Percentiles rank a stretch among this genome's conserved stretches.
Conservation (phyloP, 2,113 vertebrate species). For the Chaetops frenatus region DNA sequence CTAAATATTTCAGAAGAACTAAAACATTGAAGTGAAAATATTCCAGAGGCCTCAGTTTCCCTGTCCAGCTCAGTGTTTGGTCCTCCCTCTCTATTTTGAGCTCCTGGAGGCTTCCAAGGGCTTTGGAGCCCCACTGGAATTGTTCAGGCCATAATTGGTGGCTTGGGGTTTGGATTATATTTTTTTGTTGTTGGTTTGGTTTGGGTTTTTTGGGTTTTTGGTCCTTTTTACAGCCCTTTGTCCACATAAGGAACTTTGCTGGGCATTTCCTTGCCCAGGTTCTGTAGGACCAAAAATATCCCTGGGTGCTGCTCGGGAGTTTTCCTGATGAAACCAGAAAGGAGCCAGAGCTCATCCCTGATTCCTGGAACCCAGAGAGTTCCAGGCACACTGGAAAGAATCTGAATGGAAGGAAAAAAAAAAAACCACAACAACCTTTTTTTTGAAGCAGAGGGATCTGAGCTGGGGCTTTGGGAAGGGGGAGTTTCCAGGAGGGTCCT, state of each 20-base stretch:
- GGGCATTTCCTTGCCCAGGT: not conserved
- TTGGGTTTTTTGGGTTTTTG: not conserved
- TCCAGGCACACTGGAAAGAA: not conserved
- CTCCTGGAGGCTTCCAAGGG: not conserved
- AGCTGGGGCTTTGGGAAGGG: not conserved
- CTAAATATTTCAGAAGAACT: not conserved
- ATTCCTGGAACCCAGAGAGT: not conserved
- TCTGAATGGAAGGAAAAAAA: not conserved
- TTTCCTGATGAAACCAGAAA: not conserved
- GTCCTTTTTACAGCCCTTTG: not conserved
- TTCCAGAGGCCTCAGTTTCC: not conserved
- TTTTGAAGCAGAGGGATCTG: not conserved
- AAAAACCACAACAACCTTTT: no score
- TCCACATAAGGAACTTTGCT: not conserved
- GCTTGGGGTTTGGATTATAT: not conserved
- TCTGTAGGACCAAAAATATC: not conserved
- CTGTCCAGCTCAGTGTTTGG: not conserved
- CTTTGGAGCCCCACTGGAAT: not conserved
- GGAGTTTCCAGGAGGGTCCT: not conserved
- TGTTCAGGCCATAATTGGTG: not conserved
- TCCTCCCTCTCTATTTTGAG: not conserved
- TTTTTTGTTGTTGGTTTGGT: not conserved
- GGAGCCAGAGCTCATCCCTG: not conserved
- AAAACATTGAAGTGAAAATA: not conserved
- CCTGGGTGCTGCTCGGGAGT: not conserved